phyloP scores from a whole-genome alignment of 2,797 vertebrate species.

The Takifugu rubripes region DNA sequence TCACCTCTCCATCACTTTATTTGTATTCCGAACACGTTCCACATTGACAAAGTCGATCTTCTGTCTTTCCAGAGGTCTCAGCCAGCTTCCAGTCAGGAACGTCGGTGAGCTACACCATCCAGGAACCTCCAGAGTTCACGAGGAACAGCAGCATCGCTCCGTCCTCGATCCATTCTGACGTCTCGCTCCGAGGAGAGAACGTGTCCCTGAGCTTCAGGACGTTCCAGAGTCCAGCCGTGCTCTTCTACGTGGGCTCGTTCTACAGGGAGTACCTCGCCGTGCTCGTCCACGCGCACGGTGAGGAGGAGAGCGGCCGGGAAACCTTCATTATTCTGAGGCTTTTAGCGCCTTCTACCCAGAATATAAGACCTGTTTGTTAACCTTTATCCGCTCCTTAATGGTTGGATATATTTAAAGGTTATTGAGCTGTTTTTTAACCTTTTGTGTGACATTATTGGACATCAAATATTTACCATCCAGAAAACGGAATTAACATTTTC shows the following conservation, averaged over 20 bases:
- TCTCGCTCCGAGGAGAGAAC: slow-evolving; percentile 77
- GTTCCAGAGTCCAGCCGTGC: slow-evolving; percentile 78
- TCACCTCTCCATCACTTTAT: too few species aligned
- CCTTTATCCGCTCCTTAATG: too few species aligned
- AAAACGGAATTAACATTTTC: too few species aligned
- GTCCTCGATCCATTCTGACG: slow-evolving; percentile 82
- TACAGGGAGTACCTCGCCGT: slow-evolving; percentile 83
- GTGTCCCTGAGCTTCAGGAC: slow-evolving; percentile 86
- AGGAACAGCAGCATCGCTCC: slow-evolving; percentile 72
- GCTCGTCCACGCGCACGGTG: slow-evolving; percentile 85
- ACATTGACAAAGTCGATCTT: not conserved
- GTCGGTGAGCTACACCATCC: slow-evolving; percentile 83
- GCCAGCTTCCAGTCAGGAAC: slow-evolving; percentile 82
- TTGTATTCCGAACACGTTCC: not conserved
- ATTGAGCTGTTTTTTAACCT: slow-evolving; percentile 15
- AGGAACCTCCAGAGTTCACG: slow-evolving; percentile 79
- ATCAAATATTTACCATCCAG: too few species aligned
- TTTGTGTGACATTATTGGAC: not conserved
- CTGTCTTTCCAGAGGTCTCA: slow-evolving; percentile 64
- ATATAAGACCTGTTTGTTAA: too few species aligned
- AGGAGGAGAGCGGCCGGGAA: slow-evolving; percentile 34
- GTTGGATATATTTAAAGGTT: slow-evolving; percentile 4
- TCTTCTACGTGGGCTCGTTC: slow-evolving; percentile 82
- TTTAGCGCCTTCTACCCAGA: too few species aligned
- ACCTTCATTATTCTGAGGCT: too few species aligned